These are phyloP conservation scores for Zelleria hepariella DNA, from an alignment of 2,888 invertebrate genomes.

Conservation along the genomic window DNA sequence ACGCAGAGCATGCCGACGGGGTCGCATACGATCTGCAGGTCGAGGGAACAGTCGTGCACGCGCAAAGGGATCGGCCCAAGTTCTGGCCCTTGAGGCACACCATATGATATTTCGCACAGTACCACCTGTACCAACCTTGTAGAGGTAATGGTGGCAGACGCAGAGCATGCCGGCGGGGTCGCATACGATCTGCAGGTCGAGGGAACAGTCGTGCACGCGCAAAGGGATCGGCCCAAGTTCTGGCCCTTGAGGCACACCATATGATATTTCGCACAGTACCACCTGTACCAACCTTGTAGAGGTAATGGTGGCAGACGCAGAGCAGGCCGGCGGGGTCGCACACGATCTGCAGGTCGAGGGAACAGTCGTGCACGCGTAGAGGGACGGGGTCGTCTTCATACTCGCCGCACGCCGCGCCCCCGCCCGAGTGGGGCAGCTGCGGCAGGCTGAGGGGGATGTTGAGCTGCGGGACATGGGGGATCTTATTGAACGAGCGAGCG, in stretches of 20 bases:
- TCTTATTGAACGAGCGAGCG: too few relatives aligned
- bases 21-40: slow-evolving; percentile 83
- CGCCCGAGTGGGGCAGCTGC: slow-evolving; percentile 68
- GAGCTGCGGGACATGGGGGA: too few relatives aligned
- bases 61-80: too few relatives aligned
- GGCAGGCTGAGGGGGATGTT: slow-evolving; percentile 89
- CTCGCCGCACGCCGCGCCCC: slow-evolving; percentile 73
- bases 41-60: slow-evolving; percentile 85
- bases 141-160: slow-evolving; percentile 76
- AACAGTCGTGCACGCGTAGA: slow-evolving; percentile 84
- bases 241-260: too few relatives aligned
- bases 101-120: not conserved
- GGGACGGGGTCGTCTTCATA: slow-evolving; percentile 89
- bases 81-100: too few relatives aligned
- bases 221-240: too few relatives aligned
- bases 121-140: not conserved
- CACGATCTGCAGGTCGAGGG: slow-evolving; percentile 83
- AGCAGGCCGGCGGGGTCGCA: slow-evolving; percentile 77
- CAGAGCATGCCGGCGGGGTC: slow-evolving; percentile 77
- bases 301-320: slow-evolving; percentile 77
- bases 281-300: not conserved
- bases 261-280: not conserved
- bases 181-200: slow-evolving; percentile 84
- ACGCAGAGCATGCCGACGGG: slow-evolving; percentile 75
- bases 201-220: slow-evolving; percentile 84